Conservation (phyloP, 2,888 invertebrate genomes). For the Nomada lathburiana region DNA sequence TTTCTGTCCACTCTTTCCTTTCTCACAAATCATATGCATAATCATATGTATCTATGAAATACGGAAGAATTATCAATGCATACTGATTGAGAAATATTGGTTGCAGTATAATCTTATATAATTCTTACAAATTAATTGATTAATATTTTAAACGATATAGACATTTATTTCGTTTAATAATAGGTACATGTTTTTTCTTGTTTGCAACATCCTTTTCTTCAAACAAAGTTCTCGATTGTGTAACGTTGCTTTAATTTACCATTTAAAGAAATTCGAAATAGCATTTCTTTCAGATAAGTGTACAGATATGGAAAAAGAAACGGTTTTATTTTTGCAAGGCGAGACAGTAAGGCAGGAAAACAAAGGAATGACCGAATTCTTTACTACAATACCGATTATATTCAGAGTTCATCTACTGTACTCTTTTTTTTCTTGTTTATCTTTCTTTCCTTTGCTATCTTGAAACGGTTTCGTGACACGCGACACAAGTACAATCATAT, state of each 20-base stretch:
- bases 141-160: background rate
- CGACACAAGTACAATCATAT: background rate
- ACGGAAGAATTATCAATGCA: background rate
- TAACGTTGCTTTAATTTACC: background rate
- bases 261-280: background rate
- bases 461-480: slow-evolving; percentile 1
- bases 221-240: background rate
- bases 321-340: background rate
- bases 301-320: background rate
- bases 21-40: background rate
- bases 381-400: background rate
- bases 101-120: background rate
- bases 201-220: background rate
- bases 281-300: background rate
- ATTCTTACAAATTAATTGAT: background rate
- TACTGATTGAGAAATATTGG: background rate
- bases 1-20: slow-evolving; percentile 10
- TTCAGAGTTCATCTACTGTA: background rate
- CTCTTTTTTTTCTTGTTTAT: background rate
- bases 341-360: background rate
- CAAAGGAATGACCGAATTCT: slow-evolving; percentile 8
- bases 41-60: background rate
- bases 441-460: background rate
- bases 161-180: slow-evolving; percentile 20
- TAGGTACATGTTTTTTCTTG: slow-evolving; percentile 1